Percentiles rank a stretch among this genome's conserved stretches.
phyloP scores from a whole-genome alignment of 2,113 vertebrate species.

The Sterrhoptilus dennistouni region DNA sequence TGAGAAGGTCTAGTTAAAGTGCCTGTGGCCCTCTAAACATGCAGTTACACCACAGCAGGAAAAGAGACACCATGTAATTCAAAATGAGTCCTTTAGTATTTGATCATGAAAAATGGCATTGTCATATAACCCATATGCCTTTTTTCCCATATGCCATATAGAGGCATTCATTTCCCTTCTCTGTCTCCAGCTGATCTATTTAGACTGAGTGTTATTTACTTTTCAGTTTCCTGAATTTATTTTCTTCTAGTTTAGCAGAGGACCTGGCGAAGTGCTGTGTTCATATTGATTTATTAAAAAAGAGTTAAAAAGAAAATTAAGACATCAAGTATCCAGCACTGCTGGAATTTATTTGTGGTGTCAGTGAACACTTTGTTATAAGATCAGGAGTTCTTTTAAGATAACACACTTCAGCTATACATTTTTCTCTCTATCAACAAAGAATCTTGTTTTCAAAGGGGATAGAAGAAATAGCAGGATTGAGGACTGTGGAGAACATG shows the following conservation, averaged over 20 bases:
- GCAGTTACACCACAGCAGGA: background rate
- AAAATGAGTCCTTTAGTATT: background rate
- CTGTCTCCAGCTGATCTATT: constrained; percentile 12
- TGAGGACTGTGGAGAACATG: background rate
- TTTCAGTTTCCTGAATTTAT: constrained; percentile 29
- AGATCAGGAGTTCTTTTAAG: constrained; percentile 35
- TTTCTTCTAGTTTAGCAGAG: constrained; percentile 31
- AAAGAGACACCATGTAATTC: background rate
- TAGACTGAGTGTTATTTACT: constrained; percentile 23
- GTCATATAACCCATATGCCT: background rate
- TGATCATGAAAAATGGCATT: background rate
- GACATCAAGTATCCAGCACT: background rate
- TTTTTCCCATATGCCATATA: background rate
- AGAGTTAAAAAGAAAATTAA: background rate
- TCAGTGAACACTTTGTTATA: constrained; percentile 14
- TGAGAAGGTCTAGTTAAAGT: background rate
- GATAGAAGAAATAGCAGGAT: background rate
- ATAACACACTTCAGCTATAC: background rate
- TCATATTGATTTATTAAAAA: constrained; percentile 46
- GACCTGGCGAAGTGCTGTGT: constrained; percentile 20
- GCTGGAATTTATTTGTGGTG: constrained; percentile 48
- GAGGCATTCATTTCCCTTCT: background rate
- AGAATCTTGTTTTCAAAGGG: constrained; percentile 24
- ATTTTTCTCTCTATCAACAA: background rate
- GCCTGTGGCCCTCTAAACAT: background rate